Evolutionary conservation across 2,888 invertebrate genomes (phyloP).

Genomic region (Spilosoma lubricipeda): DNA sequence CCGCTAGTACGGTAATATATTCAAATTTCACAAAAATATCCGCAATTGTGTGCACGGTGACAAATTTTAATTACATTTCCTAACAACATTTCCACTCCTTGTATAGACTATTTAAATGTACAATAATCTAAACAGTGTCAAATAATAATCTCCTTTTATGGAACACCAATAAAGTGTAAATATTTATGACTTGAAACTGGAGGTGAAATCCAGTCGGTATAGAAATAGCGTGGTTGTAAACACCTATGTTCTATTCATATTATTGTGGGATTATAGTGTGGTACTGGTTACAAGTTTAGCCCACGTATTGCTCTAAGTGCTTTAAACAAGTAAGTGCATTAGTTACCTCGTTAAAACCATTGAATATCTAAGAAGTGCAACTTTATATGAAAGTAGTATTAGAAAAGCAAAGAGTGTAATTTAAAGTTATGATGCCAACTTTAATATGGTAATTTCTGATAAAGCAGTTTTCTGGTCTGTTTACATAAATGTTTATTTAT

Average conservation of each 20-base stretch:
- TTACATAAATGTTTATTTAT: too few relatives aligned
- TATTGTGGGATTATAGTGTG: neutral
- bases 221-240: neutral
- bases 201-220: neutral
- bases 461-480: too few relatives aligned
- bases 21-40: too few relatives aligned
- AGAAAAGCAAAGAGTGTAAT: too few relatives aligned
- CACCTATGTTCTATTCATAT: neutral
- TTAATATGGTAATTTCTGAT: too few relatives aligned
- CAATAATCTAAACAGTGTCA: neutral
- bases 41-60: too few relatives aligned
- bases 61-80: neutral
- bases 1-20: too few relatives aligned
- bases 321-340: too few relatives aligned
- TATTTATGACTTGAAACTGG: conserved; percentile 1
- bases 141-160: neutral
- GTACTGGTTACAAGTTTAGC: neutral
- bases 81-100: neutral
- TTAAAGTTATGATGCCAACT: too few relatives aligned
- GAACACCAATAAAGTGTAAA: neutral
- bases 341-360: too few relatives aligned
- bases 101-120: neutral
- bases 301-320: neutral
- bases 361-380: too few relatives aligned
- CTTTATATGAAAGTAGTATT: too few relatives aligned